Conservation (phyloP, 2,113 vertebrate genomes). For the Pardalotus punctatus region DNA sequence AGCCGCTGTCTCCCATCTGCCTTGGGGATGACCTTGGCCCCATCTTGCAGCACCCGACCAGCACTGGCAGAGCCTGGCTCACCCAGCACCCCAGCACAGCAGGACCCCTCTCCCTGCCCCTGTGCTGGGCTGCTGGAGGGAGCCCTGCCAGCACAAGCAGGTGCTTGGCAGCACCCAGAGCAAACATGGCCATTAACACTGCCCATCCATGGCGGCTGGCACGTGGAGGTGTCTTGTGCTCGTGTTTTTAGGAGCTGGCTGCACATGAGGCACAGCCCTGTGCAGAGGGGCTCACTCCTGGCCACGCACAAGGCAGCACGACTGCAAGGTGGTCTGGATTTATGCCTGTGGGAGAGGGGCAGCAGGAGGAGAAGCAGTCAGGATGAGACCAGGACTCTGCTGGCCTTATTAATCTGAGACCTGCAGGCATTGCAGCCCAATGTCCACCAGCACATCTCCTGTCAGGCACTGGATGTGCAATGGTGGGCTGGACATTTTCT, state of each 20-base stretch:
- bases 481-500: neutral
- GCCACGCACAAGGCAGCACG: rapidly evolving
- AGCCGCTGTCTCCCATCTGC: neutral
- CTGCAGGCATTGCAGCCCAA: rapidly evolving
- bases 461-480: neutral
- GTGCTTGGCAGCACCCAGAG: neutral
- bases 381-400: neutral
- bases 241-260: neutral
- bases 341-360: neutral
- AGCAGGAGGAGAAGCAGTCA: neutral
- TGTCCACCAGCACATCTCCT: rapidly evolving
- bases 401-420: neutral
- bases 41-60: neutral
- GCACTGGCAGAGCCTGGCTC: neutral
- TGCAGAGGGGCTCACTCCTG: rapidly evolving
- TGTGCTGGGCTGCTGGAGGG: neutral
- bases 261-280: neutral
- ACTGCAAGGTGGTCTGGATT: neutral
- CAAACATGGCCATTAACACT: neutral
- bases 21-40: neutral
- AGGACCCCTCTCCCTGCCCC: neutral
- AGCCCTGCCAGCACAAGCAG: neutral
- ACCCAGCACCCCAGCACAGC: rapidly evolving
- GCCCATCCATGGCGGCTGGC: neutral
- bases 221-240: neutral